Percentiles rank a stretch among this genome's conserved stretches.
phyloP scores from a whole-genome alignment of 1,140 invertebrate genomes.

The Mercenaria mercenaria region DNA sequence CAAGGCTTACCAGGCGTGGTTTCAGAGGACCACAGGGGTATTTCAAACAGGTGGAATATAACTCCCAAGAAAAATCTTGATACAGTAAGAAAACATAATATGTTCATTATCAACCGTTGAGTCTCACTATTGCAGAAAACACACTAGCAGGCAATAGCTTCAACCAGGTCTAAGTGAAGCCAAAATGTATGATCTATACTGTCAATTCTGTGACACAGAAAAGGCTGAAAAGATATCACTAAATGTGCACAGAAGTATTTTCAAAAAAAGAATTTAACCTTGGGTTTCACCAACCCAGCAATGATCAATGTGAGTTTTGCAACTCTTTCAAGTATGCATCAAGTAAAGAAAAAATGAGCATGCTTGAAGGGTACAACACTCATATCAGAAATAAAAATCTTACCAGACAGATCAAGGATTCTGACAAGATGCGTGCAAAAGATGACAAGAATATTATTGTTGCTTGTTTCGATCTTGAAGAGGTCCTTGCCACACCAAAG shows the following conservation, averaged over 20 bases:
- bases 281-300: neutral
- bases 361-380: too few species aligned
- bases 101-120: neutral
- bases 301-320: neutral
- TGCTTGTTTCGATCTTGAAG: slow-evolving; percentile 21
- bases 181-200: neutral
- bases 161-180: neutral
- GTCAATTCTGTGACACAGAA: too few species aligned
- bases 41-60: neutral
- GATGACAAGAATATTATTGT: neutral
- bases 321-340: neutral
- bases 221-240: neutral
- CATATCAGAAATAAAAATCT: too few species aligned
- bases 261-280: neutral
- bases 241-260: neutral
- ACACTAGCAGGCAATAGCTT: too few species aligned
- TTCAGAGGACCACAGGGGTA: too few species aligned
- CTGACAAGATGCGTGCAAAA: too few species aligned
- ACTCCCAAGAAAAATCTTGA: neutral
- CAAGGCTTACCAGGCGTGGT: too few species aligned
- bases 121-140: neutral
- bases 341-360: neutral
- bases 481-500: too few species aligned
- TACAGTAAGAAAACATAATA: neutral
- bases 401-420: too few species aligned